A percentile compares a stretch with the other conserved stretches of the same genome.
phyloP scores from a whole-genome alignment of 1,140 invertebrate genomes.

The Artemia franciscana region DNA sequence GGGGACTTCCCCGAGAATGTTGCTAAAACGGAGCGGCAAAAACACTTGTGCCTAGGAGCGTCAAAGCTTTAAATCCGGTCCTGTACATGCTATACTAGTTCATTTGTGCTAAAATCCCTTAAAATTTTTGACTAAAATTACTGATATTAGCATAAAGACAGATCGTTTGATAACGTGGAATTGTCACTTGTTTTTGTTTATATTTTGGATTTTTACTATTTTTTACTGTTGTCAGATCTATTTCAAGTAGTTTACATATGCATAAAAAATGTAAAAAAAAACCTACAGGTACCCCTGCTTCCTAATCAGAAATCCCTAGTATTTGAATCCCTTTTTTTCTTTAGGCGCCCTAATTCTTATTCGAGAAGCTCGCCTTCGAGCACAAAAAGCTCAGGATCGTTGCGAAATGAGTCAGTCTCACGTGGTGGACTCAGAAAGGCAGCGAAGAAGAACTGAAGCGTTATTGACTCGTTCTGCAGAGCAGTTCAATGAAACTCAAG shows the following conservation, averaged over 20 bases:
- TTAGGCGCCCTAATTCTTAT: slow-evolving; percentile 67
- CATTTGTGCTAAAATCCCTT: no score
- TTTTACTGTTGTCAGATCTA: background rate
- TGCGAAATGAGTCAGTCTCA: slow-evolving; percentile 26
- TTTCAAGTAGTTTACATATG: background rate
- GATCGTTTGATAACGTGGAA: no score
- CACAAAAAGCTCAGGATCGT: slow-evolving; percentile 36
- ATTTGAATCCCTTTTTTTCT: background rate
- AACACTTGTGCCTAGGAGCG: no score
- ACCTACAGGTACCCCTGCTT: background rate
- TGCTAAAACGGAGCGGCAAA: no score
- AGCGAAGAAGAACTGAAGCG: slow-evolving; percentile 55
- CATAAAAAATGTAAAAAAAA: background rate
- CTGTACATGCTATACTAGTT: no score
- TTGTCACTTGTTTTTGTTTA: no score
- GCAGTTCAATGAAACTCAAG: slow-evolving; percentile 40
- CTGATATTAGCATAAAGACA: no score
- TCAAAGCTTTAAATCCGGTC: no score
- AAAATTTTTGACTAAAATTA: no score
- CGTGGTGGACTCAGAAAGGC: slow-evolving; percentile 48
- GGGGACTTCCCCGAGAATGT: no score
- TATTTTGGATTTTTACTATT: slow-evolving; percentile 1
- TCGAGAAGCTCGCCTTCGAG: slow-evolving; percentile 44
- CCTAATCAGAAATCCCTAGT: background rate
- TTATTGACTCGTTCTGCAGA: slow-evolving; percentile 41